Conservation (phyloP, 2,888 invertebrate genomes). For the Lutraria lutraria region DNA sequence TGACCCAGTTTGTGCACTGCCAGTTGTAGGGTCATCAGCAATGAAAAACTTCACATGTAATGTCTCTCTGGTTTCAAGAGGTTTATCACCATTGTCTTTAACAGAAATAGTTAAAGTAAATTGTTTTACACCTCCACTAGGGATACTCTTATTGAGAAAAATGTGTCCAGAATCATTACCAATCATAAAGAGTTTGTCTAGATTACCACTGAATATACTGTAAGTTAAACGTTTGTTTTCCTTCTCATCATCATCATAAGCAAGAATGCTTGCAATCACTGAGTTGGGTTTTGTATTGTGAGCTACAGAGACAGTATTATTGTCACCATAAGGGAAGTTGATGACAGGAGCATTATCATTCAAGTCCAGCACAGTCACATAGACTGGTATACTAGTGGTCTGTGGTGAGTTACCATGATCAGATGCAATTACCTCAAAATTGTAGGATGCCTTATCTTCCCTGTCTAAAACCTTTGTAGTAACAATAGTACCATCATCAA, state of each 20-base stretch:
- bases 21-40: slow-evolving; percentile 35
- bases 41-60: slow-evolving; percentile 69
- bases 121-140: slow-evolving; percentile 61
- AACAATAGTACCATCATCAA: slow-evolving; percentile 74
- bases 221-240: slow-evolving; percentile 66
- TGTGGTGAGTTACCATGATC: slow-evolving; percentile 75
- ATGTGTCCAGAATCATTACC: slow-evolving; percentile 67
- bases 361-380: slow-evolving; percentile 73
- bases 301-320: slow-evolving; percentile 72
- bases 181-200: slow-evolving; percentile 62
- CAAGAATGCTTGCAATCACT: slow-evolving; percentile 64
- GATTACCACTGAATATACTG: slow-evolving; percentile 60
- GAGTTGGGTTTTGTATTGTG: slow-evolving; percentile 63
- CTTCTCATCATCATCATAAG: slow-evolving; percentile 69
- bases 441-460: slow-evolving; percentile 71
- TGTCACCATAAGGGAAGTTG: slow-evolving; percentile 75
- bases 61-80: slow-evolving; percentile 58
- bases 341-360: slow-evolving; percentile 81
- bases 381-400: slow-evolving; percentile 71
- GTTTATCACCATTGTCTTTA: slow-evolving; percentile 66
- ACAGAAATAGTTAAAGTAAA: slow-evolving; percentile 69
- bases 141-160: slow-evolving; percentile 57
- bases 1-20: not conserved
- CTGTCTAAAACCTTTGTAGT: slow-evolving; percentile 73
- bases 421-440: slow-evolving; percentile 71